Conservation (phyloP, 1,140 invertebrate genomes). For the Platyscapa corneri region DNA sequence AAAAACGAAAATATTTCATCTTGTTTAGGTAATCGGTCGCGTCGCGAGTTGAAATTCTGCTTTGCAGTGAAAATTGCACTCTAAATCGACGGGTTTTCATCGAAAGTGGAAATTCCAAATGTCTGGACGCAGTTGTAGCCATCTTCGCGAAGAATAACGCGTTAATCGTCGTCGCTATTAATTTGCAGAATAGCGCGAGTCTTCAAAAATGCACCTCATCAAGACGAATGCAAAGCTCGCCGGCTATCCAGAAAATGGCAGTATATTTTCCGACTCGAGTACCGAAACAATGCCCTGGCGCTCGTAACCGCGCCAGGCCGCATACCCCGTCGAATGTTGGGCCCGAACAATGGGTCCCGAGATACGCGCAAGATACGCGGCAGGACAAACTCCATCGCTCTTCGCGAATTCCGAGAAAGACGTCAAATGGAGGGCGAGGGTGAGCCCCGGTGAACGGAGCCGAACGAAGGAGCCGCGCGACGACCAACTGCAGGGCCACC, state of each 20-base stretch:
- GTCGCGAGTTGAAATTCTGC: too few species aligned
- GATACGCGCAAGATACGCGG: not conserved
- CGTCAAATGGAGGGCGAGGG: slow-evolving; percentile 26
- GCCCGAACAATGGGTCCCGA: not conserved
- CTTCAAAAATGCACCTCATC: not conserved
- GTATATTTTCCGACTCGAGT: not conserved
- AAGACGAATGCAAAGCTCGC: not conserved
- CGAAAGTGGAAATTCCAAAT: too few species aligned
- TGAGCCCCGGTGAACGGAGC: not conserved
- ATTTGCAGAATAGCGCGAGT: not conserved
- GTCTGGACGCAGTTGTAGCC: too few species aligned
- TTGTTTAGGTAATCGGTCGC: too few species aligned
- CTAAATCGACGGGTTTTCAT: too few species aligned
- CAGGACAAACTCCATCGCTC: too few species aligned
- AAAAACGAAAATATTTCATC: too few species aligned
- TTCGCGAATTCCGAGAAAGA: slow-evolving; percentile 21
- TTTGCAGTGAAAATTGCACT: too few species aligned
- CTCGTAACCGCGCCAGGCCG: not conserved
- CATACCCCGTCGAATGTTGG: not conserved
- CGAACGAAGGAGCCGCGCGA: not conserved
- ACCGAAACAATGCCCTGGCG: not conserved
- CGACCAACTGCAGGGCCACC: slow-evolving; percentile 52
- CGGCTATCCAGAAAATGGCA: not conserved
- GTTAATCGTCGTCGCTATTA: not conserved
- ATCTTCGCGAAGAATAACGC: not conserved